Percentiles rank a stretch among this genome's conserved stretches.
Evolutionary conservation across 2,888 invertebrate genomes (phyloP).

Genomic region (Orthosia gothica): DNA sequence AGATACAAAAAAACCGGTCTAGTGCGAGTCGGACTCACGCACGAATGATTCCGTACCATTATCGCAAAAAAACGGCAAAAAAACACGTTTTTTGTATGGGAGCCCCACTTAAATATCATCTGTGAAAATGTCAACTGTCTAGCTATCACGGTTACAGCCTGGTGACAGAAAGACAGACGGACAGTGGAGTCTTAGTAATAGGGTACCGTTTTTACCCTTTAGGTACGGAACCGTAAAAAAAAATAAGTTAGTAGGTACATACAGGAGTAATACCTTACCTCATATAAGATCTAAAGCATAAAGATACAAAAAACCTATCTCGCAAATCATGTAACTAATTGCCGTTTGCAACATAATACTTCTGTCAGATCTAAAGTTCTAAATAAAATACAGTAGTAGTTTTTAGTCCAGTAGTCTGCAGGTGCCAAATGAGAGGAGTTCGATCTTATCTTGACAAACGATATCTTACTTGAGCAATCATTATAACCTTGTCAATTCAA

Average conservation of each 20-base stretch:
- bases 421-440: slow-evolving; percentile 31
- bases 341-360: slow-evolving; percentile 28
- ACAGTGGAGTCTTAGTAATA: too few relatives aligned
- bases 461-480: slow-evolving; percentile 39
- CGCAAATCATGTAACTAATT: slow-evolving; percentile 34
- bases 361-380: slow-evolving; percentile 9
- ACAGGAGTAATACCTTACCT: background rate
- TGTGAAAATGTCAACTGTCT: too few relatives aligned
- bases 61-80: too few relatives aligned
- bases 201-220: too few relatives aligned
- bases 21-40: too few relatives aligned
- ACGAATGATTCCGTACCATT: too few relatives aligned
- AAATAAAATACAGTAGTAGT: slow-evolving; percentile 30
- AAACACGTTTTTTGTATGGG: too few relatives aligned
- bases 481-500: slow-evolving; percentile 58
- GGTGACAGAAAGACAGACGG: too few relatives aligned
- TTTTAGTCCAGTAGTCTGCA: slow-evolving; percentile 20
- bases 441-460: slow-evolving; percentile 53
- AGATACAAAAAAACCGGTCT: too few relatives aligned
- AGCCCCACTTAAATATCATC: too few relatives aligned
- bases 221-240: background rate
- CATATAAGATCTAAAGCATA: background rate
- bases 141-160: too few relatives aligned
- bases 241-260: background rate
- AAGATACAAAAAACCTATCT: slow-evolving; percentile 35